Conservation (phyloP, 1,140 invertebrate genomes). For the Achroia grisella region DNA sequence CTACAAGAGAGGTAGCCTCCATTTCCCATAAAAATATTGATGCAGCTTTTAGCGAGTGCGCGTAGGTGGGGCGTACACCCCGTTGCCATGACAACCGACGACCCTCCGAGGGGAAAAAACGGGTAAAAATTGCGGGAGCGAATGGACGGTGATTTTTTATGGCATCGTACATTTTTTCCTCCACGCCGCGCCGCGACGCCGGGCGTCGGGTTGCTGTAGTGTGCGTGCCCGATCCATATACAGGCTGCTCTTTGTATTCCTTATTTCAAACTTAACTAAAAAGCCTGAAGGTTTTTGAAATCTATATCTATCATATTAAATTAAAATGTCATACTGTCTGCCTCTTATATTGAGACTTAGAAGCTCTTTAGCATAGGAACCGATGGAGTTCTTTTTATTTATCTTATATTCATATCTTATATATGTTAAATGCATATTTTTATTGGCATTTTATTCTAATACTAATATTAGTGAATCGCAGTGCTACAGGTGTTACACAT, state of each 20-base stretch:
- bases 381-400: no score
- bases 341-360: no score
- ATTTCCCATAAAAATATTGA: constrained; percentile 58
- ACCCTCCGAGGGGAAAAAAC: constrained; percentile 68
- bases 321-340: no score
- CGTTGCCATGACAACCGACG: constrained; percentile 52
- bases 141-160: constrained; percentile 71
- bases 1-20: no score
- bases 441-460: no score
- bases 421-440: no score
- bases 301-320: no score
- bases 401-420: no score
- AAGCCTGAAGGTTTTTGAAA: no score
- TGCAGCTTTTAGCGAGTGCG: constrained; percentile 32
- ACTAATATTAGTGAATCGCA: no score
- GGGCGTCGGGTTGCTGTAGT: constrained; percentile 18
- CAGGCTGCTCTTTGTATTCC: constrained; percentile 20
- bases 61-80: constrained; percentile 20
- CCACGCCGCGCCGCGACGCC: constrained; percentile 42
- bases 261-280: not conserved
- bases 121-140: constrained; percentile 66
- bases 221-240: constrained; percentile 28
- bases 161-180: constrained; percentile 70
- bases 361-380: no score
- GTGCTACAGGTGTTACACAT: no score